Base-by-base conservation (phyloP, 2,888 invertebrate genomes). In the Clistopyga incitator region DNA sequence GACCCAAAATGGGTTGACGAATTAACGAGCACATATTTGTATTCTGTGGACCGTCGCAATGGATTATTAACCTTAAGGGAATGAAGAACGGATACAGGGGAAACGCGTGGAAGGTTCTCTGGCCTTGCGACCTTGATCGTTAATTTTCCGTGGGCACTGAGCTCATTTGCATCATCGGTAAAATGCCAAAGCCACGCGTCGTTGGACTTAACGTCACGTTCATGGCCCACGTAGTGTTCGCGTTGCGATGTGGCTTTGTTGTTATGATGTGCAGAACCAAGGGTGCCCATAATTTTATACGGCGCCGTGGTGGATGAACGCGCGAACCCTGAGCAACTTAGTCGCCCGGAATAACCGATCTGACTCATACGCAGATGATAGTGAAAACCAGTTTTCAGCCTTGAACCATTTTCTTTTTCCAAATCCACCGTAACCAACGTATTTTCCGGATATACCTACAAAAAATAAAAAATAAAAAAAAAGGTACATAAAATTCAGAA, bases 141-240 rank as follows among this genome's bases (percentile, higher is more conserved):
- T 67, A 79, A 76, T 79, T 29, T 56, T 38, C 59, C 67, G 76
- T 79, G 79, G 79, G 71, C 18, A 25, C 42, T 18, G 29, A 67
- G 59, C 29, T 78, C 45, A 79, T 83, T 79, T 83, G 72, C 83
- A 83, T 83, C 71, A 79, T 79, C 79, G 79, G 71, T 34, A 71
- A 76, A 50, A 72, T 65, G 76, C 65, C 83, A 67, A 72, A 59
- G 79, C 64, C 75, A 82, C 76, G 79, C 79, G 67, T 72, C 79
- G 79, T 76, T 83, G 76, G 71, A 79, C 72, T 83, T 79, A 56
- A 79, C 76, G 79, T 82, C 78, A 75, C 47, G 70, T 25, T 79
- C 70, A 74, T 78, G 38, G 50, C 67, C 45, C 54, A 52, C 29
- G 64, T 68, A 50, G 68, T 61, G 29, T 61, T 67, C 47, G 59